phyloP scores from a whole-genome alignment of 92 coral and sea anemone genomes.

The Porites lobata region DNA sequence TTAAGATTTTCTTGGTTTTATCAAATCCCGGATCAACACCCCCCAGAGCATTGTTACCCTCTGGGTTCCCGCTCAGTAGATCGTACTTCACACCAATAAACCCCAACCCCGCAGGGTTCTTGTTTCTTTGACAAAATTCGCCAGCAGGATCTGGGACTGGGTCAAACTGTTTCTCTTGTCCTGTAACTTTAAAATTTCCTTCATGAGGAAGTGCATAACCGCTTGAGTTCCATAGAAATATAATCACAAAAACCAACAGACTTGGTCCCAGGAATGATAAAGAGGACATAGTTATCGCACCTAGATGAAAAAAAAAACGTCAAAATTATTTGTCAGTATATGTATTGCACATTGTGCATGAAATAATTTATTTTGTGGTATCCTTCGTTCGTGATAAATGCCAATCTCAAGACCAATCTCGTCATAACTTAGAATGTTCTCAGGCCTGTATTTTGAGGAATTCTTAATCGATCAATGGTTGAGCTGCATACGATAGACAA shows the following conservation, averaged over 20 bases:
- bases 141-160: not conserved
- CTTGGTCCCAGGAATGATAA: no score
- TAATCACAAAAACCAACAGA: not conserved
- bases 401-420: no score
- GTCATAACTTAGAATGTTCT: no score
- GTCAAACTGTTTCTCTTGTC: not conserved
- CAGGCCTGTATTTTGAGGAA: no score
- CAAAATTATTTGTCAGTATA: no score
- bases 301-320: not conserved
- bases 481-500: no score
- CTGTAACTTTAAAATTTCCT: not conserved
- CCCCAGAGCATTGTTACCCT: conserved; percentile 4
- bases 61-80: conserved; percentile 28
- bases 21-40: conserved; percentile 41
- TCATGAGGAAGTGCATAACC: not conserved
- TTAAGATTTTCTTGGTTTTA: conserved; percentile 15
- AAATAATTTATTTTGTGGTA: no score
- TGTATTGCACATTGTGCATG: not conserved
- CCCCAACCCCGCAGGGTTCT: conserved; percentile 28
- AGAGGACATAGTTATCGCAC: not conserved
- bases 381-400: no score
- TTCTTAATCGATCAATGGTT: no score
- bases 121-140: not conserved
- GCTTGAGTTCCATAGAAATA: not conserved
- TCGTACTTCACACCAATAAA: conserved; percentile 41